Evolutionary conservation across 1,140 invertebrate genomes (phyloP).

Genomic region (Penaeus vannamei): DNA sequence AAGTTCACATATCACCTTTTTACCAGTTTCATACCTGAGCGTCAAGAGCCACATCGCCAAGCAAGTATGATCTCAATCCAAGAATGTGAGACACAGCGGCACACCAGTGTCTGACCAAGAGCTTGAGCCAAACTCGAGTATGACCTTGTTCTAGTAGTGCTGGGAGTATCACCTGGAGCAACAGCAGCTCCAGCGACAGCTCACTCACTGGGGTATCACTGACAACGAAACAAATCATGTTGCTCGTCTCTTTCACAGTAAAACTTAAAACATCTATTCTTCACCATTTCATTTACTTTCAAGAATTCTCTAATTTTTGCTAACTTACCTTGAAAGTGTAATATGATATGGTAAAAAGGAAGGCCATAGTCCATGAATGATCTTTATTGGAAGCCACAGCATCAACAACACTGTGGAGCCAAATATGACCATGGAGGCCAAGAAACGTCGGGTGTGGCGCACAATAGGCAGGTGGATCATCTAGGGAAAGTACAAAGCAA

Average conservation of each 20-base stretch:
- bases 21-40: conserved; percentile 58
- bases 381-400: conserved; percentile 93
- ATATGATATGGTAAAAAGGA: conserved; percentile 95
- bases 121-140: conserved; percentile 92
- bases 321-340: conserved; percentile 75
- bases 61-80: conserved; percentile 89
- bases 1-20: background rate
- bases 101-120: conserved; percentile 91
- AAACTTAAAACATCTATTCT: background rate
- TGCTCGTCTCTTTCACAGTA: background rate
- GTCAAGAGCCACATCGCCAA: conserved; percentile 78
- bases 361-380: conserved; percentile 87
- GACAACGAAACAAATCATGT: conserved; percentile 73
- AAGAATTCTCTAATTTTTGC: background rate
- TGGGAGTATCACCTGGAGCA: conserved; percentile 93
- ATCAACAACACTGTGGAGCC: conserved; percentile 95
- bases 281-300: background rate
- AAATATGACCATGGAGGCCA: conserved; percentile 96
- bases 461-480: conserved; percentile 98
- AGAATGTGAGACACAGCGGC: conserved; percentile 86
- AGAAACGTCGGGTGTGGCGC: conserved; percentile 88
- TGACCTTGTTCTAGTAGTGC: conserved; percentile 96
- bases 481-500: conserved; percentile 74
- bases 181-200: conserved; percentile 91
- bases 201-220: conserved; percentile 87